These are phyloP conservation scores for Epizoanthus scotinus DNA, from an alignment of 92 coral and sea anemone species.

Conservation along the genomic window DNA sequence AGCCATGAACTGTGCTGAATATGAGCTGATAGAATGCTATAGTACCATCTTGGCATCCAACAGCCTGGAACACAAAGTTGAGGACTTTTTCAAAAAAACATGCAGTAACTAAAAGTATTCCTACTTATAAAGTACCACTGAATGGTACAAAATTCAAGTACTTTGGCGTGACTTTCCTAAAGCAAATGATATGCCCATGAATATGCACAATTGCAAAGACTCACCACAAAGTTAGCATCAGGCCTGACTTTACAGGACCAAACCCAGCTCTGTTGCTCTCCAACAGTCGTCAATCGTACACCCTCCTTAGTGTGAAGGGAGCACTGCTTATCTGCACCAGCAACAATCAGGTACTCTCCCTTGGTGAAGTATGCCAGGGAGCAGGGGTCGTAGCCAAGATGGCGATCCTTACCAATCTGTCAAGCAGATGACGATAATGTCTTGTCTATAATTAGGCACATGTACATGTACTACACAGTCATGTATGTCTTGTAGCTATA, in stretches of 20 bases:
- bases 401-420: conserved; percentile 96
- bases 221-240: conserved; percentile 95
- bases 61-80: conserved; percentile 54
- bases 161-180: neutral
- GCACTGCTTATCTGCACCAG: conserved; percentile 97
- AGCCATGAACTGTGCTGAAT: conserved; percentile 96
- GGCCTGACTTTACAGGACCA: conserved; percentile 97
- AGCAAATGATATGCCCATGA: too few species aligned
- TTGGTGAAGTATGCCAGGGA: conserved; percentile 88
- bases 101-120: neutral
- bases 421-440: neutral
- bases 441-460: too few species aligned
- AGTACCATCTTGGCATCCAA: conserved; percentile 98
- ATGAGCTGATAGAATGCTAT: conserved; percentile 95
- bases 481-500: too few species aligned
- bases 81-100: too few species aligned
- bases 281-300: conserved; percentile 78
- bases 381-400: conserved; percentile 95
- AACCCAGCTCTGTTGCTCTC: conserved; percentile 97
- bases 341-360: conserved; percentile 91
- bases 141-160: neutral
- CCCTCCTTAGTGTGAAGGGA: conserved; percentile 96
- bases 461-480: too few species aligned
- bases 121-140: neutral
- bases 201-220: conserved; percentile 22